Conservation (phyloP, 2,888 invertebrate genomes). For the Taphrorychus bicolor region DNA sequence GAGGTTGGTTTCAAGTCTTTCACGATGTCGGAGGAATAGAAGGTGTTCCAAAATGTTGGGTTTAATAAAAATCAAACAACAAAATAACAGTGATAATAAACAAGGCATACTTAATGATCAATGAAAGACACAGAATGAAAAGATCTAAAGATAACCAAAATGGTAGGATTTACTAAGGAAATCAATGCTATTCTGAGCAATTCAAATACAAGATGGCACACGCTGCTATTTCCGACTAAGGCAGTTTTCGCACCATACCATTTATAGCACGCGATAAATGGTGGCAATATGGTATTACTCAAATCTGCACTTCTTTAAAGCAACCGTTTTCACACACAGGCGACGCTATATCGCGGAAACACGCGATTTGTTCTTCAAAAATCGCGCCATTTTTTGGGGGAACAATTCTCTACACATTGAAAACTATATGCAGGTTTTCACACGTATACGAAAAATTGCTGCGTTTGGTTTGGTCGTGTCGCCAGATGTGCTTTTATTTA, state of each 20-base stretch:
- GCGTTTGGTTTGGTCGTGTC: neutral
- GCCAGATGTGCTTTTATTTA: neutral
- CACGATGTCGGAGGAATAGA: too few relatives aligned
- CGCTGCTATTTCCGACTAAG: too few relatives aligned
- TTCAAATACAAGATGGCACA: too few relatives aligned
- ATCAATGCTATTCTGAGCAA: too few relatives aligned
- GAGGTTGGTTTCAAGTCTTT: too few relatives aligned
- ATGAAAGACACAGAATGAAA: too few relatives aligned
- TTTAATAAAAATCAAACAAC: too few relatives aligned
- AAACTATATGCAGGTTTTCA: neutral
- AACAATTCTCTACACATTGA: neutral
- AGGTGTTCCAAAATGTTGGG: too few relatives aligned
- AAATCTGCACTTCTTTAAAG: neutral
- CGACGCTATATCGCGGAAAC: neutral
- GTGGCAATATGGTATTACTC: neutral
- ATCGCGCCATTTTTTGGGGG: neutral
- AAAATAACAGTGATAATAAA: too few relatives aligned
- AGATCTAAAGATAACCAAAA: too few relatives aligned
- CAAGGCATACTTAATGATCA: too few relatives aligned
- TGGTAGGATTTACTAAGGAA: too few relatives aligned
- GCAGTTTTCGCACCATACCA: conserved; percentile 2
- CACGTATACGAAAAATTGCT: neutral
- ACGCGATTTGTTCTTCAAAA: neutral
- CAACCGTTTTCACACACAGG: conserved; percentile 1
- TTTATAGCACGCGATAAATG: neutral